Base-by-base conservation (phyloP, 1,140 invertebrate genomes). In the Formica exsecta region DNA sequence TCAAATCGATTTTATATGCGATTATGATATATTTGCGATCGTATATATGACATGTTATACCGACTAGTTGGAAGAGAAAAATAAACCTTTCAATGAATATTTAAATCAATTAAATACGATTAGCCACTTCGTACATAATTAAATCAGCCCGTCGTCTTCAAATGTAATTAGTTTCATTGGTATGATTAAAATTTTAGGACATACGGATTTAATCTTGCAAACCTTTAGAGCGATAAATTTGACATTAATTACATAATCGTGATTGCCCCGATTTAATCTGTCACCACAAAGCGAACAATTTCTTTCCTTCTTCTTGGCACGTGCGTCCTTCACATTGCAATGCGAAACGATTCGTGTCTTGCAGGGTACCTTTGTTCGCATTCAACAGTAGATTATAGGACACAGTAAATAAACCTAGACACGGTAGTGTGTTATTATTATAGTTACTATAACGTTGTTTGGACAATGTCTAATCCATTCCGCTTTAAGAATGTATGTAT, bases 261-360 rank as follows among this genome's bases (percentile, higher is more conserved):
- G 57, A 89, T 75, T 74, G 48, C 62, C 41, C 13, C 11, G 32
- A 87, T 85, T 83, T 64, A 88, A 88, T 85, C 51, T 88, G 73
- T 22, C 29, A 61, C 6, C 51, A n/a, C 41, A 9, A 22, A 65
- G 29, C 16, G 54, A 65, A 44, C 36, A 29, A 29, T 54, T 74
- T 81, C 38, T 61, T 83, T 29, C n/a, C 25, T 25, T 48, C 19
- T 61, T 74, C 68, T 44, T 59, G 25, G 36, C 54, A 64, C 36
- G 65, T 51, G 36, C 29, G 25, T 54, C 48, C 66, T 48, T 81
- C 73, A 79, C 32, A 38, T 68, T 68, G 62, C 76, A 36, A 79
- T 81, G 54, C 54, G n/a, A 73, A 81, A 32, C 25, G 36, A 81
- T 70, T 73, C 54, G 48, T 57, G 13, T 81, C 51, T 81, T 59